Percentiles rank a stretch among this genome's conserved stretches.
Evolutionary conservation across 1,140 invertebrate genomes (phyloP).

Genomic region (Ctenoplectra terminalis): DNA sequence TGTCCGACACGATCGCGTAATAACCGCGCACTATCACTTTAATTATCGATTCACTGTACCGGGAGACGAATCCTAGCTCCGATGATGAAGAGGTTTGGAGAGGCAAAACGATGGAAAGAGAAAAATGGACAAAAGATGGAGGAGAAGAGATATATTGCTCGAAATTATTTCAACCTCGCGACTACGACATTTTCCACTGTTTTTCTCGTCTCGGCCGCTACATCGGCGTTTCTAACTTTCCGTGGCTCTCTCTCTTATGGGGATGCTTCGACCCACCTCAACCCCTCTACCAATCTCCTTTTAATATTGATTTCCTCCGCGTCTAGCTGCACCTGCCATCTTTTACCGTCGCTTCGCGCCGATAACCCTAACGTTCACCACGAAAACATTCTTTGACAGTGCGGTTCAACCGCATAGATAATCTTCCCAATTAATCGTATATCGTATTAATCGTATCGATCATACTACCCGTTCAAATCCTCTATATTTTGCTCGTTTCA

Average conservation of each 20-base stretch:
- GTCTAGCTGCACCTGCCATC: constrained; percentile 73
- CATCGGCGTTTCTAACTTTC: constrained; percentile 40
- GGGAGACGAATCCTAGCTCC: background rate
- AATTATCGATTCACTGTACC: constrained; percentile 66
- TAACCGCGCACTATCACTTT: constrained; percentile 63
- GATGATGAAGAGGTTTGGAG: background rate
- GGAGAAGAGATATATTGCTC: constrained; percentile 13
- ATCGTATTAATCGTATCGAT: background rate
- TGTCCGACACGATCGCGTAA: constrained; percentile 66
- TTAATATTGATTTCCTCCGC: constrained; percentile 62
- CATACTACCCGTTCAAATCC: background rate
- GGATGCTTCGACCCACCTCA: constrained; percentile 72
- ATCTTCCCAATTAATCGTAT: background rate
- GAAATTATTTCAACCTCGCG: constrained; percentile 6
- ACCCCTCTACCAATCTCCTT: constrained; percentile 72
- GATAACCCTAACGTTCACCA: constrained; percentile 7
- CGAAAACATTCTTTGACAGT: too few species aligned
- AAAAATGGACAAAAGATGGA: background rate
- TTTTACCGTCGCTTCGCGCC: constrained; percentile 56
- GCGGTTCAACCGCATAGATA: too few species aligned
- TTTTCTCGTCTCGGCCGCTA: constrained; percentile 42
- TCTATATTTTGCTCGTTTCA: background rate
- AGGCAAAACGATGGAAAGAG: background rate
- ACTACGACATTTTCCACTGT: constrained; percentile 64
- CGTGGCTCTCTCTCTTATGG: constrained; percentile 59